Conservation (phyloP, 2,888 invertebrate genomes). For the Labia minor region DNA sequence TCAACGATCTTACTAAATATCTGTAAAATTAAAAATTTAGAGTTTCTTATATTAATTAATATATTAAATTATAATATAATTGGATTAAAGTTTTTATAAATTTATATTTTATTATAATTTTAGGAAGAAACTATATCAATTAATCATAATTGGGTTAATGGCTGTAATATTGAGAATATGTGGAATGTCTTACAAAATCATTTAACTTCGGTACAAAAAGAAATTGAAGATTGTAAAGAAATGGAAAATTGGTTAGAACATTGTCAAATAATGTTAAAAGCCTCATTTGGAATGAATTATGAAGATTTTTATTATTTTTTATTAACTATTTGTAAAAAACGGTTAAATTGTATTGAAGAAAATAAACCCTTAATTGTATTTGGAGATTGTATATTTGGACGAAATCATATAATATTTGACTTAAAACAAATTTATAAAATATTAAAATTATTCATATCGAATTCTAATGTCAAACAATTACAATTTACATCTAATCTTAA, state of each 20-base stretch:
- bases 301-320: slow-evolving; percentile 55
- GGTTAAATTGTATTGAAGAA: slow-evolving; percentile 41
- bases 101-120: slow-evolving; percentile 14
- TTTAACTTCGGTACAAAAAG: slow-evolving; percentile 57
- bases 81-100: too few species aligned
- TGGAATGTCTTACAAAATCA: slow-evolving; percentile 57
- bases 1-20: too few species aligned
- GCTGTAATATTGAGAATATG: slow-evolving; percentile 64
- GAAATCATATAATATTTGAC: slow-evolving; percentile 41
- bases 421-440: slow-evolving; percentile 37
- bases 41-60: too few species aligned
- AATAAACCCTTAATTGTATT: slow-evolving; percentile 33
- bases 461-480: slow-evolving; percentile 19
- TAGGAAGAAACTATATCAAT: slow-evolving; percentile 86
- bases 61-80: too few species aligned
- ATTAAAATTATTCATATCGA: slow-evolving; percentile 29
- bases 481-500: slow-evolving; percentile 17
- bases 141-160: slow-evolving; percentile 97
- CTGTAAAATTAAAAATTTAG: too few species aligned
- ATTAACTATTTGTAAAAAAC: slow-evolving; percentile 48
- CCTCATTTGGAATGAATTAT: slow-evolving; percentile 67
- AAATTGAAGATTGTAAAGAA: slow-evolving; percentile 66
- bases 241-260: slow-evolving; percentile 63
- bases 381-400: slow-evolving; percentile 37
- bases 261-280: slow-evolving; percentile 70